Evolutionary conservation across 2,797 vertebrate genomes (phyloP).

Genomic region (Notolepis coatsorum): DNA sequence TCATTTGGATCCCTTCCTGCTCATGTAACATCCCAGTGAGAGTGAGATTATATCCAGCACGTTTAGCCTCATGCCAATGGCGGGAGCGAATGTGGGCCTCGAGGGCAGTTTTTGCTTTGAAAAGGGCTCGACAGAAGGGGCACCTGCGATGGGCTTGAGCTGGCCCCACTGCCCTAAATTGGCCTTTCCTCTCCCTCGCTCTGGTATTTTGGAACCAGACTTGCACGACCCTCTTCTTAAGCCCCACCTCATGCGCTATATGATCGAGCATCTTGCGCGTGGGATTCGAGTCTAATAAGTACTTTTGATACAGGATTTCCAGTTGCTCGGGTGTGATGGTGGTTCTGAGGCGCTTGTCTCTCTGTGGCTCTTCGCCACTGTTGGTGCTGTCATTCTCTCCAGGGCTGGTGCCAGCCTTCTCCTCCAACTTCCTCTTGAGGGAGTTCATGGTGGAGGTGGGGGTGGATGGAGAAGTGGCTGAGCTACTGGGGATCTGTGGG

Average conservation of each 20-base stretch:
- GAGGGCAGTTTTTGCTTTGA: constrained; percentile 98
- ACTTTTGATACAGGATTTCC: constrained; percentile 98
- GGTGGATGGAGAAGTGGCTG: constrained; percentile 96
- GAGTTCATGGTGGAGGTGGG: constrained; percentile 97
- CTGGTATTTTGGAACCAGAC: constrained; percentile 99
- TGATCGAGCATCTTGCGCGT: constrained; percentile 99
- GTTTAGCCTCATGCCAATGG: constrained; percentile 99
- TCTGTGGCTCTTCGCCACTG: constrained; percentile 96
- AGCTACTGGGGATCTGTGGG: constrained; percentile 94
- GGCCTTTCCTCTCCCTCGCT: constrained; percentile 96
- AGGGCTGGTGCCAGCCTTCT: constrained; percentile 97
- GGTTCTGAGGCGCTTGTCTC: constrained; percentile 97
- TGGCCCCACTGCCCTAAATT: constrained; percentile 97
- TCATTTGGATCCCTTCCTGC: constrained; percentile 92
- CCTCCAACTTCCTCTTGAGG: constrained; percentile 97
- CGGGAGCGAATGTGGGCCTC: constrained; percentile 99
- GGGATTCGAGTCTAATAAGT: constrained; percentile 97
- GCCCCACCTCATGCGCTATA: constrained; percentile 97
- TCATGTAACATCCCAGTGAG: constrained; percentile 93
- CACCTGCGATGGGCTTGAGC: constrained; percentile 97
- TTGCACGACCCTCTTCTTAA: constrained; percentile 98
- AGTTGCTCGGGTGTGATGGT: constrained; percentile 99
- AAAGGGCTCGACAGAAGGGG: constrained; percentile 97
- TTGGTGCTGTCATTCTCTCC: constrained; percentile 97
- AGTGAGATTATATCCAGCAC: constrained; percentile 95